Evolutionary conservation across 2,113 vertebrate genomes (phyloP).

Genomic region (Sturnus vulgaris): DNA sequence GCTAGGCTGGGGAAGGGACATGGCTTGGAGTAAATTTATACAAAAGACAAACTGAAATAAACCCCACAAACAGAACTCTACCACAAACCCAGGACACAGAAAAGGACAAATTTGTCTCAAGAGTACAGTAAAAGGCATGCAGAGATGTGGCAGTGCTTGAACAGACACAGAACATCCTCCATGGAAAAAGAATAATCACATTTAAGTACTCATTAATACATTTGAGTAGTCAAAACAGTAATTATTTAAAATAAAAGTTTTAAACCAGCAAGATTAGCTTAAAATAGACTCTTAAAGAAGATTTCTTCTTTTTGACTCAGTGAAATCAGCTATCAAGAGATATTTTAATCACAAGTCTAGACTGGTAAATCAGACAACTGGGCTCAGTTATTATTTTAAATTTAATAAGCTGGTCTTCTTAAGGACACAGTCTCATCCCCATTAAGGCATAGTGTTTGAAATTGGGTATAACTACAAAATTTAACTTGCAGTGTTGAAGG

Average conservation of each 20-base stretch:
- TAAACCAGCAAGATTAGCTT: background rate
- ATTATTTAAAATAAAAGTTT: background rate
- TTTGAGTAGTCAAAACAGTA: background rate
- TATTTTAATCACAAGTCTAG: background rate
- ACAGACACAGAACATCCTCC: background rate
- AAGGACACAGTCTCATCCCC: background rate
- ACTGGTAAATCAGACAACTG: background rate
- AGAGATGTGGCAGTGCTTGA: background rate
- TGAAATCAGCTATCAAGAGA: background rate
- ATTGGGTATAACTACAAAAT: background rate
- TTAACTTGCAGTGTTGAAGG: background rate
- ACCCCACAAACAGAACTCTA: background rate
- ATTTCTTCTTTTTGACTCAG: background rate
- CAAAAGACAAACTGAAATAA: background rate
- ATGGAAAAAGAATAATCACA: background rate
- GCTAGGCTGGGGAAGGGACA: background rate
- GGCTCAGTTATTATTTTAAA: background rate
- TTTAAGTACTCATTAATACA: background rate
- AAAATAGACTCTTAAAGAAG: background rate
- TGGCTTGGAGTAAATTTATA: background rate
- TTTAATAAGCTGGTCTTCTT: background rate
- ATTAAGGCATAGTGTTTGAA: background rate
- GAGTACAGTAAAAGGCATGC: background rate
- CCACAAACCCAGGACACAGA: background rate
- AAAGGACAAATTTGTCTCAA: background rate